Evolutionary conservation across 2,113 vertebrate genomes (phyloP), one percentile per base, ranked within the genome.

Genomic region (Rhinogobius similis): DNA sequence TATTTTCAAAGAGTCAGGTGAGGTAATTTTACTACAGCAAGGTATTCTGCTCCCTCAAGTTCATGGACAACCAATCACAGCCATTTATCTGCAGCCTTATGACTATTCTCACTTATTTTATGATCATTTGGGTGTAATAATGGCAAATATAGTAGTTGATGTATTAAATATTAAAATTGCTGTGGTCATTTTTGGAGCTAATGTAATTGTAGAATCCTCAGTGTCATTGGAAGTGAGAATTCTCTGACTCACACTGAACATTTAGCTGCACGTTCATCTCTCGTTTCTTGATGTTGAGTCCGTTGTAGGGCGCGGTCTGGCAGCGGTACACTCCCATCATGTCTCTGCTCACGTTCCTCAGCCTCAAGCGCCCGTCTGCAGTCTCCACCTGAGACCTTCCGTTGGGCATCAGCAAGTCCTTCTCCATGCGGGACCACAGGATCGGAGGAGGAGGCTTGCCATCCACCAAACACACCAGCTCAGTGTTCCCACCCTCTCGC

Each of bases 221-320:
- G 16, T 18, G 43, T 4, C 3, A 7, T 11, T 27, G 10, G 1
- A 3, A 32, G 29, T 11, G 18, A n/a, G 23, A 4, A 71, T 72
- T 5, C 23, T 56, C 21, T 52, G 24, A 93, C 98, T 98, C 90
- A 99, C 98, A 99, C 82, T 96, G 96, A 69, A 99, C 96, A 2
- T 93, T 97, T 75, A 99, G 96, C 70, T 97, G 95, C 85, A 99
- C 95, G 78, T 95, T 89, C 8, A 94, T 93, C 82, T 97, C 95
- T 1, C 97, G 93, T 11, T 95, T 92, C 68, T 96, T 95, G 85
- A 99, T 96, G 93, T 99, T 99, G 39, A 99, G 96, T 56, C 97
- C 97, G 2, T 99, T 99, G 89, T 98, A 98, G 3, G 95, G 95
- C 29, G 96, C 97, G 0, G 97, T 98, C 89, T 98, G 97, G 85